These are phyloP conservation scores for Ditylenchus weischeri DNA, from an alignment of 2,888 invertebrate species.

Conservation along the genomic window DNA sequence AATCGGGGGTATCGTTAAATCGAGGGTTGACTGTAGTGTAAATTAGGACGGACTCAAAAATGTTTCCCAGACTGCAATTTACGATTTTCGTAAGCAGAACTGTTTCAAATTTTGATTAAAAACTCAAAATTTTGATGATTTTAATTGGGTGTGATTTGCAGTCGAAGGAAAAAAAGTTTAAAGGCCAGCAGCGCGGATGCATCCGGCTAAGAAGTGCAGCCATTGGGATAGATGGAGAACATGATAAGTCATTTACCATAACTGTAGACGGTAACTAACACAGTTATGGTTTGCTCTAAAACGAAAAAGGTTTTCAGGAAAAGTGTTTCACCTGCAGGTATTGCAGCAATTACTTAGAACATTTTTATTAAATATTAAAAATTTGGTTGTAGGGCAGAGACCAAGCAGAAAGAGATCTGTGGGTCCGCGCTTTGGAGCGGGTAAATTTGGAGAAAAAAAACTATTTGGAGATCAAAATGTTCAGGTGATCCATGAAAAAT, in stretches of 20 bases:
- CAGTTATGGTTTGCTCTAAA: too few species aligned
- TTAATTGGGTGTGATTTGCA: constrained; percentile 9
- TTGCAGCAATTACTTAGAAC: background rate
- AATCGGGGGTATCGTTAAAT: too few species aligned
- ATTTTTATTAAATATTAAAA: background rate
- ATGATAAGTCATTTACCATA: constrained; percentile 92
- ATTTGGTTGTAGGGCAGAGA: constrained; percentile 71
- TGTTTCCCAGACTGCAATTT: too few species aligned
- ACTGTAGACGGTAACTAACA: constrained; percentile 78
- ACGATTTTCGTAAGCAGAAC: too few species aligned
- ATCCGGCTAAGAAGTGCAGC: constrained; percentile 89
- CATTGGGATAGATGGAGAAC: constrained; percentile 97
- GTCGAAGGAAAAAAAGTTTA: constrained; percentile 71
- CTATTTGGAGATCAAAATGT: too few species aligned
- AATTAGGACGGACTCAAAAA: too few species aligned
- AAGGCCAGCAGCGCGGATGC: constrained; percentile 91
- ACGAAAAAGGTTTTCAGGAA: constrained; percentile 59
- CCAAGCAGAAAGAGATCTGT: constrained; percentile 86
- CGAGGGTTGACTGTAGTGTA: too few species aligned
- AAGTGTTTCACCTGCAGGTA: constrained; percentile 94
- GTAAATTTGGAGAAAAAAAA: constrained; percentile 56
- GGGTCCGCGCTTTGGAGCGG: constrained; percentile 91
- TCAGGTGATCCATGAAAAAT: constrained; percentile 66
- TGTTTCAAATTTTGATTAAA: too few species aligned
- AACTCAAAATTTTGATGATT: background rate